Evolutionary conservation across 2,113 vertebrate species (phyloP).

Genomic region (Eublepharis macularius): DNA sequence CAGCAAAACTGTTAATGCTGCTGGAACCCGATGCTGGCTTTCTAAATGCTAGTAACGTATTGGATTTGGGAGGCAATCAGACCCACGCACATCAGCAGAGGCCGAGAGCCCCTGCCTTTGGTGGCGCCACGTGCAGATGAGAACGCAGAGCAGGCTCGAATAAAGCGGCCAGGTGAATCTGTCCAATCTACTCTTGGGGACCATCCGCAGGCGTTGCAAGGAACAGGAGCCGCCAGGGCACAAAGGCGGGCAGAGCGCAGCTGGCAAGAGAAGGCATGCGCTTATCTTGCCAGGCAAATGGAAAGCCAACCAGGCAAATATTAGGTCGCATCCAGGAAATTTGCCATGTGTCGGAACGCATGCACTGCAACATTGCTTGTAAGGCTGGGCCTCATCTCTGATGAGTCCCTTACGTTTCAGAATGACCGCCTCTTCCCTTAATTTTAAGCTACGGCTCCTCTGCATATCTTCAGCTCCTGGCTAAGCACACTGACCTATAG

Average conservation of each 20-base stretch:
- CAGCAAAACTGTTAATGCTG: slow-evolving; percentile 22
- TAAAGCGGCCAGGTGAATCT: slow-evolving; percentile 25
- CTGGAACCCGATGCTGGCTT: slow-evolving; percentile 35
- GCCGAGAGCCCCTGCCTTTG: slow-evolving; percentile 6
- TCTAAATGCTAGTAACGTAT: slow-evolving; percentile 44
- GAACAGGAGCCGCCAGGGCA: too few relatives aligned
- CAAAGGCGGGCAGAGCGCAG: slow-evolving; percentile 36
- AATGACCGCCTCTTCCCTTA: too few relatives aligned
- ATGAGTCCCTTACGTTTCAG: neutral
- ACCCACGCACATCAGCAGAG: neutral
- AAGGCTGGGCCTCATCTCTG: neutral
- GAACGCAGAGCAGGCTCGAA: slow-evolving; percentile 22
- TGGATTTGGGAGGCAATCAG: slow-evolving; percentile 25
- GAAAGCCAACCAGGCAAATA: slow-evolving; percentile 18
- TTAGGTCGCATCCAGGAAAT: neutral
- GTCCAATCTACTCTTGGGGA: neutral
- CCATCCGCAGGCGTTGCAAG: too few relatives aligned
- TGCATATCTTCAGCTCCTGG: neutral
- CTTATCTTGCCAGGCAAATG: neutral
- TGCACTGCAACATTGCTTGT: neutral
- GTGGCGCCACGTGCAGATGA: slow-evolving; percentile 38
- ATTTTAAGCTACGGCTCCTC: too few relatives aligned
- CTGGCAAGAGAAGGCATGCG: neutral
- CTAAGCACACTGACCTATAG: neutral
- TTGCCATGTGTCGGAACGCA: too few relatives aligned